Evolutionary conservation across 2,113 vertebrate species (phyloP).

Genomic region (Peromyscus leucopus): DNA sequence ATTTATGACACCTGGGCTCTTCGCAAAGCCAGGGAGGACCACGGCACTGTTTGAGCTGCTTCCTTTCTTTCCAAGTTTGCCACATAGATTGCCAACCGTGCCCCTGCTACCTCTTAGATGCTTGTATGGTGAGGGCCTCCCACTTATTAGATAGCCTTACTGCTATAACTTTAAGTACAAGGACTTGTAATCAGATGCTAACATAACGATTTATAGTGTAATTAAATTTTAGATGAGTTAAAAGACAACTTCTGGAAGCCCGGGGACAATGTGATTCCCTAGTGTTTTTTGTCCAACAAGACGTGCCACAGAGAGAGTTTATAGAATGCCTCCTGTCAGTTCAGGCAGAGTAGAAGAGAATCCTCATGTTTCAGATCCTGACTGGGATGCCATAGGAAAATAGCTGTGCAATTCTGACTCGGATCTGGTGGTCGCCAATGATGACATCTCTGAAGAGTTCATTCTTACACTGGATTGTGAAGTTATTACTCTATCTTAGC

Average conservation of each 20-base stretch:
- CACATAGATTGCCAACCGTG: not conserved
- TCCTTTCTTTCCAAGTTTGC: not conserved
- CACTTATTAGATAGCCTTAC: not conserved
- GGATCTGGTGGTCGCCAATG: not conserved
- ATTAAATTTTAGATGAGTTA: slow-evolving; percentile 46
- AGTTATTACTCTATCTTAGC: not conserved
- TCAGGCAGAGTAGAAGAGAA: not conserved
- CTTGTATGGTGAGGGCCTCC: not conserved
- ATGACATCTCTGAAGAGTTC: not conserved
- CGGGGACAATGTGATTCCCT: not conserved
- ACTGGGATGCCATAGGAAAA: not conserved
- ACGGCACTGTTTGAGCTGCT: not conserved
- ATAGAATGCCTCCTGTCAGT: not conserved
- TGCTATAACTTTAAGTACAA: slow-evolving; percentile 23
- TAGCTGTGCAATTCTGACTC: not conserved
- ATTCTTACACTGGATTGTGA: not conserved
- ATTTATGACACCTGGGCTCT: not conserved
- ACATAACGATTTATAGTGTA: not conserved
- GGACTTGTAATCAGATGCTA: slow-evolving; percentile 4
- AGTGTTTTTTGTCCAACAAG: not conserved
- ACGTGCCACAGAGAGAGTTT: not conserved
- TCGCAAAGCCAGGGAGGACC: not conserved
- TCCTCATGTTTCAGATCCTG: not conserved
- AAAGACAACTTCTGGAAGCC: slow-evolving; percentile 37
- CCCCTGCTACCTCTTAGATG: not conserved